A percentile compares a stretch with the other conserved stretches of the same genome.
These are phyloP conservation scores for Nyctereutes procyonoides DNA, from an alignment of 2,113 vertebrate genomes.

Conservation along the genomic window DNA sequence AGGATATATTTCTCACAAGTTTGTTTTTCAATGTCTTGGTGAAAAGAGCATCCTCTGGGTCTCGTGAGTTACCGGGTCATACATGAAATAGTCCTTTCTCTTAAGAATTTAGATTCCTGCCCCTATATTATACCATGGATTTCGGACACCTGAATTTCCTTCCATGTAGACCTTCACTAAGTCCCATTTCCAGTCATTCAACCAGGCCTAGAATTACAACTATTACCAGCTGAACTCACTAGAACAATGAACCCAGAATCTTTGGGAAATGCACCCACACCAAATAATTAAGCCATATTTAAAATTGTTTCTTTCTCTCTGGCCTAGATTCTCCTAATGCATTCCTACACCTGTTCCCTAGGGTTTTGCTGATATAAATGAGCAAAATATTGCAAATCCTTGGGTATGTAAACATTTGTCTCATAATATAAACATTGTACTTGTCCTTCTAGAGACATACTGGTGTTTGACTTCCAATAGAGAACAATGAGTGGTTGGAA, in stretches of 20 bases:
- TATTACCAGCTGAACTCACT: not conserved
- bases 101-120: not conserved
- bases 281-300: not conserved
- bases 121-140: not conserved
- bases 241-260: not conserved
- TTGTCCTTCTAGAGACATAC: not conserved
- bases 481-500: not conserved
- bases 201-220: not conserved
- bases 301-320: conserved; percentile 7
- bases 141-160: not conserved
- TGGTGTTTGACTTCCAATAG: not conserved
- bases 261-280: not conserved
- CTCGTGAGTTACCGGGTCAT: not conserved
- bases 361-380: not conserved
- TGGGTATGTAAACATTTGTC: not conserved
- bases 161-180: not conserved
- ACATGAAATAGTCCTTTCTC: not conserved
- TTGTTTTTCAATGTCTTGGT: not conserved
- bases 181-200: not conserved
- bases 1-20: not conserved
- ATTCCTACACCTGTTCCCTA: not conserved
- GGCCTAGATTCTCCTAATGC: not conserved
- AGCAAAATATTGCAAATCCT: not conserved
- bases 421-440: not conserved
- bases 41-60: not conserved